These are phyloP conservation scores for Eupithecia dodoneata DNA, from an alignment of 2,888 invertebrate species.

Conservation along the genomic window DNA sequence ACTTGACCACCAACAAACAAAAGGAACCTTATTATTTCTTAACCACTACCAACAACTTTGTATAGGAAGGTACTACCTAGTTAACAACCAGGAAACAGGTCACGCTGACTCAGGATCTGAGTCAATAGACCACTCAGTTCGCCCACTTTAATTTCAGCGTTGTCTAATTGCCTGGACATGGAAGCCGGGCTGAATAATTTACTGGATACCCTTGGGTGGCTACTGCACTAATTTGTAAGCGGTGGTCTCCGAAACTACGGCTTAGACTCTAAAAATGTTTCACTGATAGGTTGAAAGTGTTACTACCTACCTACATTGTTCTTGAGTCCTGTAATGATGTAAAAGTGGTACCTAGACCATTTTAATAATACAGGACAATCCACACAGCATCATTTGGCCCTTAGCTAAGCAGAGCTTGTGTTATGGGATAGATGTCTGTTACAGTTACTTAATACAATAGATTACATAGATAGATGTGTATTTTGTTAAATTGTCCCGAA, in stretches of 20 bases:
- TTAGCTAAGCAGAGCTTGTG: too few relatives aligned
- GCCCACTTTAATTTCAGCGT: slow-evolving; percentile 52
- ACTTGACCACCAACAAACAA: neutral
- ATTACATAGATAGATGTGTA: too few relatives aligned
- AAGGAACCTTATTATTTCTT: neutral
- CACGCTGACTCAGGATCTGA: slow-evolving; percentile 41
- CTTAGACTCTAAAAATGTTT: neutral
- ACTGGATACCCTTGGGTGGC: neutral
- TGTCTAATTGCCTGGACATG: slow-evolving; percentile 51
- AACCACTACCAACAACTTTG: neutral
- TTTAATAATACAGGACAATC: too few relatives aligned
- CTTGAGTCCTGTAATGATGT: too few relatives aligned
- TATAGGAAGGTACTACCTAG: neutral
- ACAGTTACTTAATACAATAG: too few relatives aligned
- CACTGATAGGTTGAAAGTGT: neutral
- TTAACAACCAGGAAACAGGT: slow-evolving; percentile 17
- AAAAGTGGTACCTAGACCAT: too few relatives aligned
- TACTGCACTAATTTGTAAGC: neutral
- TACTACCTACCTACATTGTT: too few relatives aligned
- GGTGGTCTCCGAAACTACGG: neutral
- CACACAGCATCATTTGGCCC: too few relatives aligned
- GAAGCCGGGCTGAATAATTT: slow-evolving; percentile 39
- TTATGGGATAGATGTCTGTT: too few relatives aligned
- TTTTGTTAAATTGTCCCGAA: too few relatives aligned
- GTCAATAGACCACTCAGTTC: slow-evolving; percentile 47